phyloP scores from a whole-genome alignment of 2,113 vertebrate species.

The Sander vitreus region DNA sequence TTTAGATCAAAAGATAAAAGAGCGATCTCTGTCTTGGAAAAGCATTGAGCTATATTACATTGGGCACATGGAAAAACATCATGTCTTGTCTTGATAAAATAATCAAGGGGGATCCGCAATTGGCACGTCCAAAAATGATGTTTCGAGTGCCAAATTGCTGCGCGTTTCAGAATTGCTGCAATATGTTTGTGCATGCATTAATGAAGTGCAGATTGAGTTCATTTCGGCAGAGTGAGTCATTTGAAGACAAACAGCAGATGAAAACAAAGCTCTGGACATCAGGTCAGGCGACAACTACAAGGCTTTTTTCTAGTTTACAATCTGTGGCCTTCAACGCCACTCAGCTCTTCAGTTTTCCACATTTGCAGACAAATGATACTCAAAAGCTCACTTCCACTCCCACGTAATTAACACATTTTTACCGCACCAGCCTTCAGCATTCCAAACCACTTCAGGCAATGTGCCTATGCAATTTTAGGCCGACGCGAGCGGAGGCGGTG shows the following conservation, averaged over 20 bases:
- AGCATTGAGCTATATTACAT: slow-evolving; percentile 3
- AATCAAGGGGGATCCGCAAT: background rate
- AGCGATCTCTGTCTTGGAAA: slow-evolving; percentile 4
- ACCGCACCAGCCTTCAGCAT: slow-evolving; percentile 50
- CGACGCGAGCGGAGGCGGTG: slow-evolving; percentile 47
- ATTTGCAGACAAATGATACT: slow-evolving; percentile 52
- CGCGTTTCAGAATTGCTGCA: background rate
- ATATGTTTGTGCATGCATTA: background rate
- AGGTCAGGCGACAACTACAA: background rate
- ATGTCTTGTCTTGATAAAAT: slow-evolving; percentile 3
- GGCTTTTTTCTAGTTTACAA: slow-evolving; percentile 11
- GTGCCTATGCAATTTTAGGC: slow-evolving; percentile 58
- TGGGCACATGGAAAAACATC: slow-evolving; percentile 16
- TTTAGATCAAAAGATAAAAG: slow-evolving; percentile 61
- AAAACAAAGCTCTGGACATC: slow-evolving; percentile 14
- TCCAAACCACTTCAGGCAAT: slow-evolving; percentile 61
- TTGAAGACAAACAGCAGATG: background rate
- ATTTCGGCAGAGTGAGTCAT: slow-evolving; percentile 22
- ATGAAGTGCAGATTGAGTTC: slow-evolving; percentile 7
- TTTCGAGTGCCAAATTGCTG: background rate
- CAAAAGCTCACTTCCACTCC: slow-evolving; percentile 58
- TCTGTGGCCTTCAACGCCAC: slow-evolving; percentile 12
- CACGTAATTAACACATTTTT: slow-evolving; percentile 72
- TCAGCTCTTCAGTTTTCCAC: slow-evolving; percentile 44
- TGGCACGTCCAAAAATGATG: background rate